A percentile compares a stretch with the other conserved stretches of the same genome.
phyloP scores from a whole-genome alignment of 2,888 invertebrate genomes.

The Eupithecia pulchellata region DNA sequence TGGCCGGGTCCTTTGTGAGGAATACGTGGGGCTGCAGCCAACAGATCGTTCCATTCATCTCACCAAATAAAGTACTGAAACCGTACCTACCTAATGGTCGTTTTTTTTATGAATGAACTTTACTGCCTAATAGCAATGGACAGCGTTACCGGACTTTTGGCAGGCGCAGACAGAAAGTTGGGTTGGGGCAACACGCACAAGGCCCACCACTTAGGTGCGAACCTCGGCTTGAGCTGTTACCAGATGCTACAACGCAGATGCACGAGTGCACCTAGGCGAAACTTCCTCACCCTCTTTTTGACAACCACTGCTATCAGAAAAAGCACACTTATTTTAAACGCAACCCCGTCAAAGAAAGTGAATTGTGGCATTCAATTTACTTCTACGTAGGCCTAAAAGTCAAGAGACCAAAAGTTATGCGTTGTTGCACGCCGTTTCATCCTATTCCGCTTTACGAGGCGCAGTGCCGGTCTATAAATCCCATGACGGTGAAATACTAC shows the following conservation, averaged over 20 bases:
- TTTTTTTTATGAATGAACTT: too few relatives aligned
- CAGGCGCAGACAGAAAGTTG: too few relatives aligned
- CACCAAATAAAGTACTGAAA: too few relatives aligned
- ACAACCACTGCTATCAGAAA: neutral
- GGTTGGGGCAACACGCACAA: neutral
- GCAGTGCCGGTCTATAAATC: conserved; percentile 38
- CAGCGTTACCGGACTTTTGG: too few relatives aligned
- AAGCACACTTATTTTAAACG: neutral
- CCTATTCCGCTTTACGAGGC: conserved; percentile 34
- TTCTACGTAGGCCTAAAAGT: conserved; percentile 10
- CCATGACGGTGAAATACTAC: conserved; percentile 31
- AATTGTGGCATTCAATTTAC: conserved; percentile 3
- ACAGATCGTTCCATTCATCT: too few relatives aligned
- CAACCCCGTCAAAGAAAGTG: neutral
- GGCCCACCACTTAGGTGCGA: neutral
- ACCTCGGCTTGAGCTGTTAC: neutral
- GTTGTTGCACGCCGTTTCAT: conserved; percentile 31
- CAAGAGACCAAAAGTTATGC: conserved; percentile 21
- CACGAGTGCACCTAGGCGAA: too few relatives aligned
- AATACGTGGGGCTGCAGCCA: too few relatives aligned
- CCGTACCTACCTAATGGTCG: too few relatives aligned
- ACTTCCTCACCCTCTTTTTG: too few relatives aligned
- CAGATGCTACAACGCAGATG: neutral
- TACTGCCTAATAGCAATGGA: too few relatives aligned
- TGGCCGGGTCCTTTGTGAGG: too few relatives aligned